Percentiles rank a stretch among this genome's conserved stretches.
Conservation (phyloP, 2,113 vertebrate species). For the Himantopus leucocephalus region DNA sequence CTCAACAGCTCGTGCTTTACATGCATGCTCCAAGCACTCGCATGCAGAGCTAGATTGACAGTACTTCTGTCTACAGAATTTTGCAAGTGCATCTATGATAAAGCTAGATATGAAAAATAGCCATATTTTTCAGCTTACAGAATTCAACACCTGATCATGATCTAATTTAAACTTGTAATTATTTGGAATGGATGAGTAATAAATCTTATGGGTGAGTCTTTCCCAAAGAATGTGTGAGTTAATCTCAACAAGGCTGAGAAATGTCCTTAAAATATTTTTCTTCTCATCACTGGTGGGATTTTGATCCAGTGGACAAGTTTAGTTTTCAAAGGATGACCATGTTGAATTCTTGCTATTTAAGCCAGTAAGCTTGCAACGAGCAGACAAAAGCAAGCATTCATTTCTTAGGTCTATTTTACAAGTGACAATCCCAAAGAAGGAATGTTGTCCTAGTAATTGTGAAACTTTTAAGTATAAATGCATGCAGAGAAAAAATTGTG, state of each 20-base stretch:
- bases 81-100: not conserved
- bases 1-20: not conserved
- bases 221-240: conserved; percentile 4
- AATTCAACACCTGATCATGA: not conserved
- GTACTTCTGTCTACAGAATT: not conserved
- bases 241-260: not conserved
- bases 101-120: not conserved
- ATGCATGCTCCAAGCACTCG: not conserved
- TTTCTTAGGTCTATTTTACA: conserved; percentile 25
- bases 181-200: conserved; percentile 29
- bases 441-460: conserved; percentile 51
- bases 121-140: not conserved
- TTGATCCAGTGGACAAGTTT: not conserved
- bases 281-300: not conserved
- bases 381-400: not conserved
- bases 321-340: conserved; percentile 4
- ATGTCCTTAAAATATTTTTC: not conserved
- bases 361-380: not conserved
- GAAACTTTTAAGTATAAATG: conserved; percentile 43
- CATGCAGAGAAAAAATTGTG: conserved; percentile 53
- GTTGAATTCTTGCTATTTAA: conserved; percentile 2
- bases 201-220: not conserved
- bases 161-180: conserved; percentile 3
- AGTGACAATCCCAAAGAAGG: conserved; percentile 64
- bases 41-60: not conserved